These are phyloP conservation scores for Drosophila novamexicana DNA, from an alignment of 1,140 invertebrate species.

Conservation along the genomic window DNA sequence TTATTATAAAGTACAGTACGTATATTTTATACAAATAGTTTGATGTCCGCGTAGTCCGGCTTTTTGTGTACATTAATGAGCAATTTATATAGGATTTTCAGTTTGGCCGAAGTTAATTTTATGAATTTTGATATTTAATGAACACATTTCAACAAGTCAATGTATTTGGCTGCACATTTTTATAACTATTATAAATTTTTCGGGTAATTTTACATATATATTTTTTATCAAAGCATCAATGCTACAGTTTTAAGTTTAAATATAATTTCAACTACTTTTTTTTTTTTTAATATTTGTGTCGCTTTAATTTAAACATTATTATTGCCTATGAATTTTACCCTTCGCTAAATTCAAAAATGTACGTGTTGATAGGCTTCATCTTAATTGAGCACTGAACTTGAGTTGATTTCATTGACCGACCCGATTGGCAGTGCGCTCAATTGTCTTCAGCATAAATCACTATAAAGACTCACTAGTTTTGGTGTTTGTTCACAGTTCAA, in stretches of 20 bases:
- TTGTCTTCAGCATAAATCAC: slow-evolving; percentile 20
- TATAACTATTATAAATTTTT: slow-evolving; percentile 14
- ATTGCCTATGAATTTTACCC: slow-evolving; percentile 61
- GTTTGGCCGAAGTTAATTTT: slow-evolving; percentile 8
- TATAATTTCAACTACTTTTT: slow-evolving; percentile 39
- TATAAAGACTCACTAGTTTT: slow-evolving; percentile 22
- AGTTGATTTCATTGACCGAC: slow-evolving; percentile 21
- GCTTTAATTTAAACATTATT: slow-evolving; percentile 47
- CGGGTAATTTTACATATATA: slow-evolving; percentile 22
- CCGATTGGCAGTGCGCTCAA: slow-evolving; percentile 64
- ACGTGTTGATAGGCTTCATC: slow-evolving; percentile 15
- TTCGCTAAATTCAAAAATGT: slow-evolving; percentile 64
- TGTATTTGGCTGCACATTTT: slow-evolving; percentile 38
- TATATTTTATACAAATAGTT: slow-evolving; percentile 54
- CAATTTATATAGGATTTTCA: slow-evolving; percentile 23
- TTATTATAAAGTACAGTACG: slow-evolving; percentile 47
- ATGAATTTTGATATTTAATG: slow-evolving; percentile 27
- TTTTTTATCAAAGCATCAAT: slow-evolving; percentile 63
- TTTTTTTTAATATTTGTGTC: slow-evolving; percentile 24
- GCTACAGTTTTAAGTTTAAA: slow-evolving; percentile 43
- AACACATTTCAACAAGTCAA: slow-evolving; percentile 50
- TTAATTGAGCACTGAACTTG: slow-evolving; percentile 47
- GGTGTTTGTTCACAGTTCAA: slow-evolving; percentile 42
- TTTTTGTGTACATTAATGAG: slow-evolving; percentile 14
- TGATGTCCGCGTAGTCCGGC: slow-evolving; percentile 14